Conservation (phyloP, 2,113 vertebrate species). For the Tachycineta bicolor region DNA sequence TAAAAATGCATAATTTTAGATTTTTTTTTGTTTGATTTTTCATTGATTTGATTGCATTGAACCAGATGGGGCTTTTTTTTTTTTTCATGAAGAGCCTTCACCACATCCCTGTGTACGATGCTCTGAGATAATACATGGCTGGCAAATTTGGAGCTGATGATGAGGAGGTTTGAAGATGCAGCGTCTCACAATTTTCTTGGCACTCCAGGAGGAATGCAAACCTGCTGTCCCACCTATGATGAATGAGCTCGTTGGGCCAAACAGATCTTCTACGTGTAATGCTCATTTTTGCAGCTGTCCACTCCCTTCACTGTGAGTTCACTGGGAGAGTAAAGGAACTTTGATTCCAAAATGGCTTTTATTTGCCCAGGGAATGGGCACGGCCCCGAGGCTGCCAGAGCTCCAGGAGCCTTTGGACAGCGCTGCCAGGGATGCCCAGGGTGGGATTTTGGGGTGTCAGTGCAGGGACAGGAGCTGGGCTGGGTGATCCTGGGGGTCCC, state of each 20-base stretch:
- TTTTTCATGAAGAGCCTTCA: background rate
- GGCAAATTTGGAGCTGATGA: constrained; percentile 2
- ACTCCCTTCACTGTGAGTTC: background rate
- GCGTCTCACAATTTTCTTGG: background rate
- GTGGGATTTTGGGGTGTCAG: background rate
- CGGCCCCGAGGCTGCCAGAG: background rate
- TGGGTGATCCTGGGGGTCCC: background rate
- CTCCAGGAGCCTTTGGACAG: background rate
- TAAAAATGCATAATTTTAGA: constrained; percentile 56
- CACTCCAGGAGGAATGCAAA: background rate
- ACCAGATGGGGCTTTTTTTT: constrained; percentile 18
- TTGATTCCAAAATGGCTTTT: background rate
- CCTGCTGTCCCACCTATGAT: background rate
- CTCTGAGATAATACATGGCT: constrained; percentile 46
- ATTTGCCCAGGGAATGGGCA: background rate
- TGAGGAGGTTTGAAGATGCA: background rate
- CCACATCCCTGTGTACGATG: background rate
- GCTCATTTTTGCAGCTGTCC: background rate
- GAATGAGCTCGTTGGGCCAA: background rate
- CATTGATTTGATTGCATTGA: constrained; percentile 46
- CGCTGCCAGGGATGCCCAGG: background rate
- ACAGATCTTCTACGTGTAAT: background rate
- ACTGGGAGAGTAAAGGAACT: background rate
- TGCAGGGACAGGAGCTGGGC: fast-evolving
- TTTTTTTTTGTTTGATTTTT: constrained; percentile 62